Percentiles rank a stretch among this genome's conserved stretches.
phyloP scores from a whole-genome alignment of 2,888 invertebrate species.

The Leucozona laternaria region DNA sequence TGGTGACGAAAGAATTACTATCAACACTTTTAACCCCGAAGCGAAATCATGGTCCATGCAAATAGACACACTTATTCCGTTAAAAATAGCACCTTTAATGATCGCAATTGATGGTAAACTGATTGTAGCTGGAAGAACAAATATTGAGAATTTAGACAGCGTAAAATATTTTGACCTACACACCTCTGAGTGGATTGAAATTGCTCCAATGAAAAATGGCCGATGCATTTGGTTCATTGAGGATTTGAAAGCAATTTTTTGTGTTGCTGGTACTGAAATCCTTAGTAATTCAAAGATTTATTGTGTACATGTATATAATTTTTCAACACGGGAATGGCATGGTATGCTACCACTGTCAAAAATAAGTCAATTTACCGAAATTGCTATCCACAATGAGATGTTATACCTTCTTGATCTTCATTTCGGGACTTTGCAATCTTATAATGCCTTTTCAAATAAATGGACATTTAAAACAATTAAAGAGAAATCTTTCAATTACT shows the following conservation, averaged over 20 bases:
- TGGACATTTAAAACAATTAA: neutral
- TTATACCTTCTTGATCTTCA: neutral
- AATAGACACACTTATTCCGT: neutral
- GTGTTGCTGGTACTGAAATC: neutral
- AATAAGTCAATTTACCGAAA: neutral
- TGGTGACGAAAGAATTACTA: neutral
- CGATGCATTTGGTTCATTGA: accelerated
- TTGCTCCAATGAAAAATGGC: neutral
- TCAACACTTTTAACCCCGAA: neutral
- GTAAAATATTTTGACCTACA: neutral
- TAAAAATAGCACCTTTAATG: neutral
- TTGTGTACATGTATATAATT: neutral
- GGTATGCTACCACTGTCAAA: no score
- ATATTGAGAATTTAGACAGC: no score
- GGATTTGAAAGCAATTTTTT: neutral
- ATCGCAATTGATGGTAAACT: neutral
- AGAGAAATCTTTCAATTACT: neutral
- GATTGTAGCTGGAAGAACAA: neutral
- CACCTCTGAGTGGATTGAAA: neutral
- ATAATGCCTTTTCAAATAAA: neutral
- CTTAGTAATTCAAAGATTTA: no score
- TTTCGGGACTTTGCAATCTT: neutral
- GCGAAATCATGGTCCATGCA: neutral
- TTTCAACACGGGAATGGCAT: neutral
- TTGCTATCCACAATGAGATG: neutral